Percentiles rank a stretch among this genome's conserved stretches.
Conservation (phyloP, 2,888 invertebrate genomes). For the Parnassius glacialis region DNA sequence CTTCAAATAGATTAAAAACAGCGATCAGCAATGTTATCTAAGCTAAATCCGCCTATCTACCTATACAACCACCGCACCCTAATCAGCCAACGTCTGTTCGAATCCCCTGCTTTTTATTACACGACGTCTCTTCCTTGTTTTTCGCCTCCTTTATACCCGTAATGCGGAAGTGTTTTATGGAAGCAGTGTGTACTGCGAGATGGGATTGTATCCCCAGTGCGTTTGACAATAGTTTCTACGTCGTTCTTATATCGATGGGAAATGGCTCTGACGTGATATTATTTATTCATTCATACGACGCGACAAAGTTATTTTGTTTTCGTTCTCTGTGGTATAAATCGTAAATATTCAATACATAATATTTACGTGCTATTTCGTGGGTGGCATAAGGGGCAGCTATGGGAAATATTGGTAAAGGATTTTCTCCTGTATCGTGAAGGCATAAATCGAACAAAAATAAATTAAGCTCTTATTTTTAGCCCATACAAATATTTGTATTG, state of each 20-base stretch:
- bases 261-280: constrained; percentile 1
- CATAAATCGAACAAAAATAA: too few relatives aligned
- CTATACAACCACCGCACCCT: background rate
- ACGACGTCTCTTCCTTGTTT: constrained; percentile 5
- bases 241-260: constrained; percentile 7
- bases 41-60: background rate
- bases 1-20: too few relatives aligned
- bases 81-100: background rate
- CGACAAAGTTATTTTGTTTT: background rate
- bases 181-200: constrained; percentile 1
- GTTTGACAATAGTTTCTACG: constrained; percentile 9
- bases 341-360: too few relatives aligned
- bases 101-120: constrained; percentile 2
- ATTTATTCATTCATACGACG: constrained; percentile 4
- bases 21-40: too few relatives aligned
- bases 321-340: too few relatives aligned
- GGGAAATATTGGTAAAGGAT: too few relatives aligned
- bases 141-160: constrained; percentile 9
- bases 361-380: too few relatives aligned
- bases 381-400: too few relatives aligned
- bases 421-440: too few relatives aligned
- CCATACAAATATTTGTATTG: too few relatives aligned
- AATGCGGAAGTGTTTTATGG: constrained; percentile 13
- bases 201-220: constrained; percentile 11
- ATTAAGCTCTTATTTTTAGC: too few relatives aligned